Evolutionary conservation across 1,140 invertebrate species (phyloP).

Genomic region (Rhizoglyphus robini): DNA sequence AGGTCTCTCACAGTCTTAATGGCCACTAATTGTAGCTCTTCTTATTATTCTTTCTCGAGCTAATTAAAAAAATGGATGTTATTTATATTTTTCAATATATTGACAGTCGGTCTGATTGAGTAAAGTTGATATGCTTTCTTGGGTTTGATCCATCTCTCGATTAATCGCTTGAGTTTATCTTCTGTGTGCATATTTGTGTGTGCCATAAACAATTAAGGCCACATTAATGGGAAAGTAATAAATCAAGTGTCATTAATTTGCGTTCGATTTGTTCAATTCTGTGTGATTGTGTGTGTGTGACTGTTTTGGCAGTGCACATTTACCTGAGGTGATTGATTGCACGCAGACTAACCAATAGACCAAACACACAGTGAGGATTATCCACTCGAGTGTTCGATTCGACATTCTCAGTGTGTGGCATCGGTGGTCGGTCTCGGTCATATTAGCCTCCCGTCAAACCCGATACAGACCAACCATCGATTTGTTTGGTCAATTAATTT

Average conservation of each 20-base stretch:
- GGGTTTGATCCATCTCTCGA: too few species aligned
- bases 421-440: too few species aligned
- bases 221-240: conserved; percentile 1
- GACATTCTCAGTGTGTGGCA: conserved; percentile 6
- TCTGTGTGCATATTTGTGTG: neutral
- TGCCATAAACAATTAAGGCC: neutral
- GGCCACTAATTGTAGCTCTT: neutral
- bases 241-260: conserved; percentile 2
- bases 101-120: too few species aligned
- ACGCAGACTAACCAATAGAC: neutral
- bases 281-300: neutral
- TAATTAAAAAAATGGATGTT: neutral
- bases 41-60: neutral
- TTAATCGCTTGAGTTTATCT: too few species aligned
- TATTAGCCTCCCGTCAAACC: neutral
- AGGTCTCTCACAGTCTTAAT: neutral
- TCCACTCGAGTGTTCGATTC: neutral
- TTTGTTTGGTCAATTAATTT: neutral
- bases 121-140: neutral
- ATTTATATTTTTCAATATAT: neutral
- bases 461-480: neutral
- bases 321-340: neutral
- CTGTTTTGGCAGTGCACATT: too few species aligned
- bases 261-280: neutral
- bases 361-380: neutral